Evolutionary conservation across 2,113 vertebrate species (phyloP), one percentile per base, ranked within the genome.

Genomic region (Maccullochella peelii): DNA sequence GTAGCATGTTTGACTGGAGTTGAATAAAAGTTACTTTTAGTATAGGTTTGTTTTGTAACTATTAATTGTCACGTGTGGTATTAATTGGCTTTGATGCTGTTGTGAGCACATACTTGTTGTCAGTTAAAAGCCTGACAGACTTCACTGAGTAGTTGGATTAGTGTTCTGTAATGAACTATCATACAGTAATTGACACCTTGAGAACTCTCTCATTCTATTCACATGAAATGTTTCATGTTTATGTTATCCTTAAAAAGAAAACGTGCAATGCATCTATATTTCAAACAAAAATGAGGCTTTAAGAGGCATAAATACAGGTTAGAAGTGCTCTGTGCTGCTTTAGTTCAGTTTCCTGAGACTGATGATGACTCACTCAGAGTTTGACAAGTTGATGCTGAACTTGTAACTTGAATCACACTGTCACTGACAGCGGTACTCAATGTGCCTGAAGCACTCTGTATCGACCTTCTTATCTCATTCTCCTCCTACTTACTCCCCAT

Each of bases 401-500:
- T 54, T 38, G 42, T 59, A 42, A 82, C 40, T 68, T 76, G 59
- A 72, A 42, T 77, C 47, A 30, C 49, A 11, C 12, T 11, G 44
- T 49, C 58, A 65, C 23, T 82, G 67, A 71, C 58, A 44, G 21
- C 6, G 1, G 23, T 3, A 55, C 40, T 77, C 36, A 4, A 1
- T 68, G 38, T 82, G 77, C 63, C 50, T 67, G 33, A 77, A 47
- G 55, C 30, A 59, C 78, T 71, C 40, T 52, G 38, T 7, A 55
- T 79, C 76, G 36, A 50, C 44, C 18, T 27, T 79, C 77, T 80
- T 65, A 77, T 73, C 82, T 77, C n/a, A 1, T 42, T 69, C 44
- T 77, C 62, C 47, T 50, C 36, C 55, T 25, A 50, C 74, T 27
- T 49, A 23, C 33, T 58, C 16, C 49, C 14, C 61, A 66, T 75